These are phyloP conservation scores for Sylvia atricapilla DNA, from an alignment of 2,113 vertebrate species.

Conservation along the genomic window DNA sequence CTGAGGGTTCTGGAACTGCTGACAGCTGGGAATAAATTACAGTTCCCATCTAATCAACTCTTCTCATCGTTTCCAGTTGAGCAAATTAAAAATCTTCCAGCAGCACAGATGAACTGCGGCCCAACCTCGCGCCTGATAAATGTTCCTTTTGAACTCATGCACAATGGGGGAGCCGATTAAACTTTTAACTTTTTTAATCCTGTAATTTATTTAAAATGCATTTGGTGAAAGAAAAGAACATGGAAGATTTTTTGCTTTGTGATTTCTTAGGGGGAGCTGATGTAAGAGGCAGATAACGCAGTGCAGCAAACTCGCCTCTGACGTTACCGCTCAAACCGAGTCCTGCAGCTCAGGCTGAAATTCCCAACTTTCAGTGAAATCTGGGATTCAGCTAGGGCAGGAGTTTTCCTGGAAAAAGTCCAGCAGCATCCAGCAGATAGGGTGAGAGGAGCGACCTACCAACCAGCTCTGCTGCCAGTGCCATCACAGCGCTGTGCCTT, in stretches of 20 bases:
- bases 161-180: background rate
- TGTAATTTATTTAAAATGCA: slow-evolving; percentile 2
- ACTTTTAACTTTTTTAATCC: slow-evolving; percentile 11
- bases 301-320: background rate
- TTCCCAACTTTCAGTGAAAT: background rate
- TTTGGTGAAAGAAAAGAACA: background rate
- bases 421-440: background rate
- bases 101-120: background rate
- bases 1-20: background rate
- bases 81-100: slow-evolving; percentile 38
- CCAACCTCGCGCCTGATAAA: background rate
- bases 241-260: background rate
- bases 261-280: background rate
- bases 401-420: background rate
- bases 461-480: background rate
- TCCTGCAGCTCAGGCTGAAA: background rate
- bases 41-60: slow-evolving; percentile 26
- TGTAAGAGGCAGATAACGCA: background rate
- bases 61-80: background rate
- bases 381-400: background rate
- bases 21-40: background rate
- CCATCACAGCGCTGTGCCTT: background rate
- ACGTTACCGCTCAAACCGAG: fast-evolving
- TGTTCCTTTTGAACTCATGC: slow-evolving; percentile 2
- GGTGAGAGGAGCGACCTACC: background rate